Evolutionary conservation across 2,888 invertebrate genomes (phyloP), one percentile per base, ranked within the genome.

Genomic region (Drosophila subquinaria): DNA sequence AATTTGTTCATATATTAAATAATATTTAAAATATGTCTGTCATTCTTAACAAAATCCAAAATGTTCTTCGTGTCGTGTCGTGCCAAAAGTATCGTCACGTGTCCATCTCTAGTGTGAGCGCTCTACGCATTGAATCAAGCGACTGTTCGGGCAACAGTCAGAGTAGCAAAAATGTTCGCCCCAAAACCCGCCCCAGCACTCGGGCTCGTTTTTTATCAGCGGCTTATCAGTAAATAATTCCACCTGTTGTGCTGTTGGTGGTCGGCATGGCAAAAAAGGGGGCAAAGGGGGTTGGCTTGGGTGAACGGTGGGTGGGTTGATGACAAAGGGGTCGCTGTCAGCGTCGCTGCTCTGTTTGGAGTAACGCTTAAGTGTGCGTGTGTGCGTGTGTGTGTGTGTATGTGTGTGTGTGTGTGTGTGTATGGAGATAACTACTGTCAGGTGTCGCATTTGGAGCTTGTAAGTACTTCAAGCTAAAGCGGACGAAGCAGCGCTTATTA

Each of bases 171-270:
- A 47, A 30, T 35, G 27, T 35, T 3, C 35, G 61, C 43, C 79
- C 76, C 79, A 74, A 73, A 76, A 76, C 57, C 55, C 57, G 69
- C 79, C 61, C 53, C 76, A 74, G 30, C 45, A 69, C 74, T 69
- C 60, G 64, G 79, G 79, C 74, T 68, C 60, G 65, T 35, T 57
- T 45, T 79, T 86, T 86, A 86, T 86, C 86, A 86, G 88, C 73
- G 88, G 86, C 86, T 86, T 86, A 86, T 86, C 86, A 86, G 86
- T 82, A 89, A 86, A 89, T 86, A 88, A 88, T 89, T 85, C 86
- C 85, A 89, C 90, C 85, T 85, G 90, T 89, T 84, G 89, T 79
- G 63, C 81, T 43, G 55, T 65, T 47, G 45, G 42, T 40, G 45
- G 42, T 40, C 15, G 59, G n/a, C 8, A n/a, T 40, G 40, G 45